Evolutionary conservation across 2,113 vertebrate species (phyloP).

Genomic region (Porphyrio hochstetteri): DNA sequence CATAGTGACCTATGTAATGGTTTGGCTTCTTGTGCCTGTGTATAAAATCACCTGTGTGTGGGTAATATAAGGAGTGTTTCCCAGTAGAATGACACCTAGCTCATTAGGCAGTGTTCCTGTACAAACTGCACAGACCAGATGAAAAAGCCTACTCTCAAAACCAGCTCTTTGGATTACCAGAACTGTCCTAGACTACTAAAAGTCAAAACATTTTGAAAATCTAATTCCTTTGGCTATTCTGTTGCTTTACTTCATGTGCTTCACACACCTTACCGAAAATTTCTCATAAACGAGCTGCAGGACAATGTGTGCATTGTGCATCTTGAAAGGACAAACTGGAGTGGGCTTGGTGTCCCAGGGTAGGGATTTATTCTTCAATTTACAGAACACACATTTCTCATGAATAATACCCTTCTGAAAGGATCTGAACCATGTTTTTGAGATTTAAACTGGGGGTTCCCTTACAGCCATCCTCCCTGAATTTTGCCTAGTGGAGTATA

Average conservation of each 20-base stretch:
- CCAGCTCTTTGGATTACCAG: not conserved
- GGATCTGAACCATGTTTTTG: not conserved
- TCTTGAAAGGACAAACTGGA: not conserved
- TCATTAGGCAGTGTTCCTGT: not conserved
- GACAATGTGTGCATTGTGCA: not conserved
- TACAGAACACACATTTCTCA: not conserved
- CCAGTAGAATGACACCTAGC: not conserved
- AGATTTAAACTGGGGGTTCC: not conserved
- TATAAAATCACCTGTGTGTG: not conserved
- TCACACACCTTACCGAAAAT: constrained; percentile 4
- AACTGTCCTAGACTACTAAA: not conserved
- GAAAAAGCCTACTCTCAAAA: not conserved
- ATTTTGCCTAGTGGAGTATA: not conserved
- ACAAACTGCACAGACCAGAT: not conserved
- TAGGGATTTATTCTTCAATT: not conserved
- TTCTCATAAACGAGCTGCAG: not conserved
- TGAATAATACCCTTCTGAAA: not conserved
- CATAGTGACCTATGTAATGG: not conserved
- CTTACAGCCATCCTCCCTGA: not conserved
- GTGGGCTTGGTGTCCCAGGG: not conserved
- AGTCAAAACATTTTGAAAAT: not conserved
- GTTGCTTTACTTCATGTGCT: not conserved
- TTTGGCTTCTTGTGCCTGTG: not conserved
- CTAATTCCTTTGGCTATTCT: not conserved
- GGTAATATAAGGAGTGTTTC: not conserved